Evolutionary conservation across 1,140 invertebrate species (phyloP), one percentile per base, ranked within the genome.

Genomic region (Pemphigus obesinymphae): DNA sequence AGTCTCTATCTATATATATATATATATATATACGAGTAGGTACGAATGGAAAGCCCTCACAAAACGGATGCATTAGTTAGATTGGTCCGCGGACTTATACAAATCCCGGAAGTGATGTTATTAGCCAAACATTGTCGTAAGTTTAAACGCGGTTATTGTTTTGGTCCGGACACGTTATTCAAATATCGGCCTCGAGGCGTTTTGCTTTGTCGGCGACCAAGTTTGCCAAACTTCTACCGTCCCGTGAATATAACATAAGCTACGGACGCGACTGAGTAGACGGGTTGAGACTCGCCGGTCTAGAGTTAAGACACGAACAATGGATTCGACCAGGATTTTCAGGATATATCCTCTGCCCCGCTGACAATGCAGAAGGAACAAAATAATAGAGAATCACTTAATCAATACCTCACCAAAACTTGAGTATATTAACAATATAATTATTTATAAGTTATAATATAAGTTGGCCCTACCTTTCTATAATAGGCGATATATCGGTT

Each of bases 71-170:
- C 68, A 45, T 70, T 70, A 70, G 68, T 70, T 43, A 70, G 68
- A 70, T 70, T 70, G 29, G 68, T 45, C 23, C 23, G 23, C 6
- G 40, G 68, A 29, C 2, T n/a, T 5, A 40, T 17, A 23, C 37
- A 5, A 68, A 40, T 43, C 11, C 63, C 66, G 40, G 23, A 45
- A 45, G 68, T 29, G 40, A 70, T 70, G 68, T 70, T 70, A 70
- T 70, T 70, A 70, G 68, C 68, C 40, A 70, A 70, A 70, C 68
- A 45, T 70, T 70, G 68, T 70, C 40, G 37, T 70, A 6, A 29
- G 68, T 70, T 70, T 45, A 26, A 11, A 17, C 13, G 23, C 13
- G 40, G 68, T 43, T 70, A 45, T 70, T 70, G 68, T 70, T 70
- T 43, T 70, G 68, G 20, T 40, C 20, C 61, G 31, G 31, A 31